These are phyloP conservation scores for Coremacera marginata DNA, from an alignment of 2,888 invertebrate species.

Conservation along the genomic window DNA sequence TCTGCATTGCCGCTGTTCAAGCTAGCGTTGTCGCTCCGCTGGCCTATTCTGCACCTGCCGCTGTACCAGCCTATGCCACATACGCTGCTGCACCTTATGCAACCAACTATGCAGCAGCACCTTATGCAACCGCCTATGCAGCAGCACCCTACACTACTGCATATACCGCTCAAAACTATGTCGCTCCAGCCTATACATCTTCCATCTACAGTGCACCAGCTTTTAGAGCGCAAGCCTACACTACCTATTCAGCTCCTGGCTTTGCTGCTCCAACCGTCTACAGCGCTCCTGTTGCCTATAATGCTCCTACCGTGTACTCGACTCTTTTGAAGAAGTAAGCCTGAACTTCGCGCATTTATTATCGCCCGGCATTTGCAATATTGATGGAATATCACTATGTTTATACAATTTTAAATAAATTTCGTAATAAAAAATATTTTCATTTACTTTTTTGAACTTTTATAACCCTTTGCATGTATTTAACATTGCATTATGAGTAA, in stretches of 20 bases:
- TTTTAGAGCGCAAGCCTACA: constrained; percentile 47
- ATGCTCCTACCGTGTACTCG: constrained; percentile 14
- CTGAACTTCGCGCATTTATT: not conserved
- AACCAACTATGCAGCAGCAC: constrained; percentile 50
- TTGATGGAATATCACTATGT: not conserved
- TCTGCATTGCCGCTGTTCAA: constrained; percentile 60
- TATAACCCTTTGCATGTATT: too few species aligned
- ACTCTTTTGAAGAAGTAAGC: constrained; percentile 23
- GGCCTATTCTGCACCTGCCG: constrained; percentile 48
- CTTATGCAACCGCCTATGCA: constrained; percentile 49
- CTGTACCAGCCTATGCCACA: constrained; percentile 39
- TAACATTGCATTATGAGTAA: too few species aligned
- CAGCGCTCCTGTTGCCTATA: constrained; percentile 15
- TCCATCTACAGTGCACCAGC: constrained; percentile 49
- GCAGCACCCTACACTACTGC: constrained; percentile 44
- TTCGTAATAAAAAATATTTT: not conserved
- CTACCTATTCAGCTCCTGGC: constrained; percentile 46
- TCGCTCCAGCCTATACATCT: constrained; percentile 45
- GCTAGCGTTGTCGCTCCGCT: constrained; percentile 54
- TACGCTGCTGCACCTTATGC: constrained; percentile 45
- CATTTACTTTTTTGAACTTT: too few species aligned
- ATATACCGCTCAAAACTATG: constrained; percentile 48
- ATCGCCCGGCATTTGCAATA: not conserved
- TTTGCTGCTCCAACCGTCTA: constrained; percentile 41
- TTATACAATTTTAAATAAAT: not conserved